Percentiles rank a stretch among this genome's conserved stretches.
phyloP scores from a whole-genome alignment of 2,113 vertebrate genomes.

The Harpagus bidentatus region DNA sequence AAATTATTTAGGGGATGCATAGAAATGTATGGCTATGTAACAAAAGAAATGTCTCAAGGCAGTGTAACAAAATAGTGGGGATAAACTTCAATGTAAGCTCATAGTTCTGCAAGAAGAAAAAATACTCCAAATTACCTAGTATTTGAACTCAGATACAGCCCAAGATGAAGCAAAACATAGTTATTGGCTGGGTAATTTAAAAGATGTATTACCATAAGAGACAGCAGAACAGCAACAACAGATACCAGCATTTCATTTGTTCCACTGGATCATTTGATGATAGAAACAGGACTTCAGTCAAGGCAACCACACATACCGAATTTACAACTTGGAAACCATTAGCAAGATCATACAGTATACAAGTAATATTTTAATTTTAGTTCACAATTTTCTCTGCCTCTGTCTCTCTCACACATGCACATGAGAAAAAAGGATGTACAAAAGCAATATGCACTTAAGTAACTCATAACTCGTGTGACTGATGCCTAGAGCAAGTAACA shows the following conservation, averaged over 20 bases:
- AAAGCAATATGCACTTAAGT: background rate
- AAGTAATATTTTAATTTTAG: background rate
- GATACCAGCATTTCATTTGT: background rate
- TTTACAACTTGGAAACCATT: background rate
- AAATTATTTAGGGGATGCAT: background rate
- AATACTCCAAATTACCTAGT: background rate
- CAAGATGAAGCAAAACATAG: background rate
- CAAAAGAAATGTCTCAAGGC: background rate
- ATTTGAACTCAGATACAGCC: background rate
- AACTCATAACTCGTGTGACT: background rate
- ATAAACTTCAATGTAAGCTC: background rate
- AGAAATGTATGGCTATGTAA: rapidly evolving
- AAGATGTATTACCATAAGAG: background rate
- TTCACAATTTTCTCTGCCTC: background rate
- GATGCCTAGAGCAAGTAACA: background rate
- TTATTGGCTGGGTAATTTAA: background rate
- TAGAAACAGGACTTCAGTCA: background rate
- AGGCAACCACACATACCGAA: rapidly evolving
- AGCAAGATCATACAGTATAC: background rate
- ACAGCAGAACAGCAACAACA: background rate
- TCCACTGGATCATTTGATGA: background rate
- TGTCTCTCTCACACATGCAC: background rate
- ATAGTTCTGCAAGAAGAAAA: background rate
- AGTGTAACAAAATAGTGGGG: rapidly evolving
- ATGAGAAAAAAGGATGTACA: rapidly evolving